These are phyloP conservation scores for Auanema freiburgensis DNA, from an alignment of 2,888 invertebrate species.

Conservation along the genomic window DNA sequence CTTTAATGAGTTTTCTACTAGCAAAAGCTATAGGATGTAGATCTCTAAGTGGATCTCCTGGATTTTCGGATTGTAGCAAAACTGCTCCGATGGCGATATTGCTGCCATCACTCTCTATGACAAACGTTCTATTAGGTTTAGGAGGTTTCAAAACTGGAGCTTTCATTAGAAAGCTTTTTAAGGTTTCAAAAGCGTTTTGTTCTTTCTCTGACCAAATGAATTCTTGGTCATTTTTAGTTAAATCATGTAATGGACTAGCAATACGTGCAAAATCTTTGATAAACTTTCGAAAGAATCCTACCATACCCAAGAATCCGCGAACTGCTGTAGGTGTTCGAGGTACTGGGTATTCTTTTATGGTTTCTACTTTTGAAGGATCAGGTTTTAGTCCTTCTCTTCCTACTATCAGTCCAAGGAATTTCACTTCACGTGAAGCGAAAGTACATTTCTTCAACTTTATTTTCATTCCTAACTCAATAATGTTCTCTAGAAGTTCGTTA, in stretches of 20 bases:
- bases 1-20: conserved; percentile 16
- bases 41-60: conserved; percentile 20
- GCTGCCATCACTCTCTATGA: conserved; percentile 29
- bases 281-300: conserved; percentile 37
- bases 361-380: conserved; percentile 27
- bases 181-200: conserved; percentile 20
- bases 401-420: conserved; percentile 37
- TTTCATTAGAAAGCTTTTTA: conserved; percentile 22
- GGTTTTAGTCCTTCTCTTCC: conserved; percentile 31
- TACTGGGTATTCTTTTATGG: conserved; percentile 19
- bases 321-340: conserved; percentile 24
- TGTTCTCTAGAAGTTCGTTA: conserved; percentile 23
- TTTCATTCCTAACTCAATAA: conserved; percentile 29
- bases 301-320: conserved; percentile 32
- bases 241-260: conserved; percentile 25
- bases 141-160: conserved; percentile 26
- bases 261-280: conserved; percentile 32
- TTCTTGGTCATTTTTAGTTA: conserved; percentile 24
- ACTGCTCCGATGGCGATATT: conserved; percentile 25
- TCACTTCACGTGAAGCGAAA: conserved; percentile 28
- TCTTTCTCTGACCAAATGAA: conserved; percentile 28
- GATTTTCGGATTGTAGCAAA: conserved; percentile 20
- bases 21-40: conserved; percentile 31
- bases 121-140: conserved; percentile 11
- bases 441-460: conserved; percentile 29